These are phyloP conservation scores for Trachops cirrhosus DNA, from an alignment of 2,797 vertebrate species.

Conservation along the genomic window DNA sequence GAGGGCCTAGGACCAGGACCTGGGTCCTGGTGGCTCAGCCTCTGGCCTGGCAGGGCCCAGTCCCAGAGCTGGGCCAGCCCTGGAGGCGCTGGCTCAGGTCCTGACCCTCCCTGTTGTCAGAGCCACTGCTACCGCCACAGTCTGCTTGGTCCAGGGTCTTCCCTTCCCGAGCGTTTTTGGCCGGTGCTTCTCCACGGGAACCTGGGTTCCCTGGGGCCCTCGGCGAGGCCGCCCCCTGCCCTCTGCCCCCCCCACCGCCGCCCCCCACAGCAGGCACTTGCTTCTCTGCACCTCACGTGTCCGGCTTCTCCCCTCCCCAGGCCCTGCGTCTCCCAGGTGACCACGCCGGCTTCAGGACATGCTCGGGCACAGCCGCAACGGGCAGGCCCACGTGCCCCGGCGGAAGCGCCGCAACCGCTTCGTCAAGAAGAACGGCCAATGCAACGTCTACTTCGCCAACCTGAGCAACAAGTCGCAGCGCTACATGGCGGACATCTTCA, in stretches of 20 bases:
- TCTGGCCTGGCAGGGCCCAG: not conserved
- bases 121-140: rapidly evolving
- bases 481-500: constrained; percentile 97
- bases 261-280: rapidly evolving
- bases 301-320: constrained; percentile 79
- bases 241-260: too few relatives aligned
- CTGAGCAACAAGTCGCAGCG: constrained; percentile 95
- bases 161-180: not conserved
- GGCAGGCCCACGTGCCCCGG: constrained; percentile 84
- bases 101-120: not conserved
- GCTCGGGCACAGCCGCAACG: constrained; percentile 86
- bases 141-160: rapidly evolving
- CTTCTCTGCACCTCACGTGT: not conserved
- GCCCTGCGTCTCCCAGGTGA: constrained; percentile 91
- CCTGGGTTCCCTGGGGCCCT: not conserved
- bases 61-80: not conserved
- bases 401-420: constrained; percentile 93
- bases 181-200: not conserved
- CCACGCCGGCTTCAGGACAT: constrained; percentile 88
- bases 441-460: constrained; percentile 95
- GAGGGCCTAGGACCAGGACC: not conserved
- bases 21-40: not conserved
- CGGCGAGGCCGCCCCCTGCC: too few relatives aligned
- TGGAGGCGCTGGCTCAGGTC: not conserved
- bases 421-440: constrained; percentile 97